Evolutionary conservation across 2,113 vertebrate species (phyloP), one percentile per base, ranked within the genome.

Genomic region (Hyperoodon ampullatus): DNA sequence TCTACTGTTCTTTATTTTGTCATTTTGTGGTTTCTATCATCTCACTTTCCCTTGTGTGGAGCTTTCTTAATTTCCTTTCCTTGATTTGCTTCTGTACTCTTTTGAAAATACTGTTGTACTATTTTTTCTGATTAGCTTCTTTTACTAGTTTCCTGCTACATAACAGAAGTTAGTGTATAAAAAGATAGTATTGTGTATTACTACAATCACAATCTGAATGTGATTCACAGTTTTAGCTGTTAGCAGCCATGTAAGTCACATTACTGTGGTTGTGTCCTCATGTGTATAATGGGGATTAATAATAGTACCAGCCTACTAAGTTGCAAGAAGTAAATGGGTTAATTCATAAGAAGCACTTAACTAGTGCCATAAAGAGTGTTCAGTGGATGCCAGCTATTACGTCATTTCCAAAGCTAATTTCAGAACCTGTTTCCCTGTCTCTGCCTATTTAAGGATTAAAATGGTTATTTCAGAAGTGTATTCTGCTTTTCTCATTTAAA

Each of bases 391-490:
- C n/a, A 23, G 28, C 15, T 72, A 3, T 53, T 83, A 55, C 33
- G 9, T 78, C 24, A 68, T 90, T 88, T 63, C 19, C 30, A 87
- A 35, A 81, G 86, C 39, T 44, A n/a, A 24, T 68, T 90, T 95
- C 26, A 77, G 60, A 72, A 80, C 33, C 33, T 90, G 0, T 60
- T 78, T 95, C 9, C 23, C 26, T 68, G 24, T 65, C 19, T 61
- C 55, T 70, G 35, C 68, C 71, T 68, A 11, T 23, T 83, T 83
- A 74, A 70, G 70, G 8, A 53, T n/a, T 84, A 80, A 90, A 82
- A 23, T 90, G 47, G 24, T 93, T 87, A 87, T 78, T 88, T 96
- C 18, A 58, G 93, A 94, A 90, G 23, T 82, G 0, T 74, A 72
- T 71, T 89, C 61, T 90, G n/a, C 26, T 90, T 83, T 86, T 50